Evolutionary conservation across 2,113 vertebrate species (phyloP).

Genomic region (Zapornia atra): DNA sequence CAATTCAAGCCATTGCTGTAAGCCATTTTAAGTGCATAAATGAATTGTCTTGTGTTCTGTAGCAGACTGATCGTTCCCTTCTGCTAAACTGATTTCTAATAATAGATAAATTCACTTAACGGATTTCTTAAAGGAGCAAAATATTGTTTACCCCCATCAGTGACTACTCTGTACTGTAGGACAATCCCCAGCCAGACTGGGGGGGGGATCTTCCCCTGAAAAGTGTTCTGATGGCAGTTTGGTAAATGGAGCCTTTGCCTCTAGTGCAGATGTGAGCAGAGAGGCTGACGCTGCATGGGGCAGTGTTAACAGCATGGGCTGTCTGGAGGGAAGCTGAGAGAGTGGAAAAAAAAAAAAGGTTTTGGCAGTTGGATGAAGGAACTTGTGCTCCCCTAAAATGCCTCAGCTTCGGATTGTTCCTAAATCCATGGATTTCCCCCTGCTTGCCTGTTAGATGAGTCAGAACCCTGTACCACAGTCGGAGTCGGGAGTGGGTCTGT

Average conservation of each 20-base stretch:
- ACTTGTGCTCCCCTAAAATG: not conserved
- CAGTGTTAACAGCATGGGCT: not conserved
- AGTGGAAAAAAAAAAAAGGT: not conserved
- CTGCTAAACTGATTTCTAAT: conserved; percentile 55
- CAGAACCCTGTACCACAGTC: not conserved
- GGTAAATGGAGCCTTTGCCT: not conserved
- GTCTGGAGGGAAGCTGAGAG: not conserved
- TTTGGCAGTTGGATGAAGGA: not conserved
- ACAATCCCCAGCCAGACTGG: not conserved
- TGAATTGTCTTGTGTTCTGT: not conserved
- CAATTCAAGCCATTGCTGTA: conserved; percentile 91
- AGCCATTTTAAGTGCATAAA: conserved; percentile 72
- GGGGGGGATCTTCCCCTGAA: not conserved
- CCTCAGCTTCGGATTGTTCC: not conserved
- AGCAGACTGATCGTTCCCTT: not conserved
- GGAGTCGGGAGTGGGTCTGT: not conserved
- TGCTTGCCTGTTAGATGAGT: not conserved
- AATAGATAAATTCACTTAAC: conserved; percentile 15
- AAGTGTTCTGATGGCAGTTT: not conserved
- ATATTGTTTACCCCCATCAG: not conserved
- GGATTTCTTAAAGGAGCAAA: not conserved
- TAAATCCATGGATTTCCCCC: not conserved
- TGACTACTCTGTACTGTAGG: not conserved
- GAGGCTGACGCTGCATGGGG: not conserved
- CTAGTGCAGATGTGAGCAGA: not conserved